phyloP scores from a whole-genome alignment of 2,888 invertebrate species.

The Lasioglossum morio region DNA sequence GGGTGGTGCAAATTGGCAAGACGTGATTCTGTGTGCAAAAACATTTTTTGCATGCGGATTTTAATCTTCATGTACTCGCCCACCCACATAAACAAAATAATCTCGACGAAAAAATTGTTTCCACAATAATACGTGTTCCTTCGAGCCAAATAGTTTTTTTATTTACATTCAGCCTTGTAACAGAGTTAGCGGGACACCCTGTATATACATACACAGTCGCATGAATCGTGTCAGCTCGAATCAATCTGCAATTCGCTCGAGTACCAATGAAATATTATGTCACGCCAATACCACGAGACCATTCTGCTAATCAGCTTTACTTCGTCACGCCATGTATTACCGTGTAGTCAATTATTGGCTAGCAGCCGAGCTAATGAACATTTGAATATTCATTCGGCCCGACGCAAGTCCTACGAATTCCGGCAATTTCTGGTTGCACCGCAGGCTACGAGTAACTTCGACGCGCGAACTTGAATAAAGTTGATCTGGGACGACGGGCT shows the following conservation, averaged over 20 bases:
- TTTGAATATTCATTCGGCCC: conserved; percentile 20
- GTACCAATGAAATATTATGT: conserved; percentile 48
- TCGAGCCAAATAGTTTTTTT: no score
- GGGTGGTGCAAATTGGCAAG: no score
- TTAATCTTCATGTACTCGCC: no score
- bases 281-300: conserved; percentile 34
- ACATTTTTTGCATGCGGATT: no score
- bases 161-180: no score
- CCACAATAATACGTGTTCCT: no score
- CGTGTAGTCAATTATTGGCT: conserved; percentile 15
- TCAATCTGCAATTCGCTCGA: conserved; percentile 38
- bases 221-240: conserved; percentile 57
- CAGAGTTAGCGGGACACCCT: no score
- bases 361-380: conserved; percentile 22
- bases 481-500: background rate
- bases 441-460: background rate
- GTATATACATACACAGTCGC: background rate
- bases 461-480: background rate
- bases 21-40: no score
- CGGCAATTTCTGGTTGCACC: background rate
- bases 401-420: background rate
- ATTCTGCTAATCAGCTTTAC: conserved; percentile 61
- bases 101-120: no score
- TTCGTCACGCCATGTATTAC: background rate
- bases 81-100: no score